Evolutionary conservation across 2,888 invertebrate species (phyloP), one percentile per base, ranked within the genome.

Genomic region (Eristalis intricaria): DNA sequence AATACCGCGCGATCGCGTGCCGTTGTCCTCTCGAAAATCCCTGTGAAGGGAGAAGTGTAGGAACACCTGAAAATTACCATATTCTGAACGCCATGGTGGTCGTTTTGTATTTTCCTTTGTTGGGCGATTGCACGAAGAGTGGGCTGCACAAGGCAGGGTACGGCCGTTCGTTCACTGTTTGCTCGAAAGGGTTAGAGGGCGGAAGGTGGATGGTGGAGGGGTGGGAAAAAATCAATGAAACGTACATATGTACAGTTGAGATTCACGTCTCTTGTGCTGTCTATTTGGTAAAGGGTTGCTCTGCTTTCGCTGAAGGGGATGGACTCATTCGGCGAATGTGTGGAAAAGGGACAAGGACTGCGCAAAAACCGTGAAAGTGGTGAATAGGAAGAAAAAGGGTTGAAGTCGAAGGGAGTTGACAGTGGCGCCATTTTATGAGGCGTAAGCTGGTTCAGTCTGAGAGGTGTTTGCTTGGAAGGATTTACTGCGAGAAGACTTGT

Each of bases 51-150:
- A 63, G 66, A 75, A 68, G 29, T 63, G 68, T 19, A 71, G 23
- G 40, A 84, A 71, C 79, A 79, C 79, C 84, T 76, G 79, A 87
- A 87, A 79, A 84, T 79, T 87, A 80, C 79, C 75, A 84, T 80
- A 84, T 66, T 79, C 43, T 38, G 63, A 56, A 71, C 50, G 65
- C 19, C 29, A 65, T 76, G 64, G 38, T 38, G 43, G 40, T 15
- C 19, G 43, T 58, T 58, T 19, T n/a, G 50, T 58, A 4, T 11
- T 40, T 56, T n/a, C 19, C 43, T n/a, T n/a, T 50, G 50, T n/a
- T 8, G 19, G 65, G 15, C 56, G 58, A 38, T 75, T 58, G 69
- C 40, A 22, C 50, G 35, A 38, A 65, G 8, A 50, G 19, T 19
- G 73, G 43, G 11, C 64, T 68, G 23, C 26, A 58, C 56, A 73